Evolutionary conservation across 2,113 vertebrate species (phyloP), one percentile per base, ranked within the genome.

Genomic region (Muntiacus muntjak): DNA sequence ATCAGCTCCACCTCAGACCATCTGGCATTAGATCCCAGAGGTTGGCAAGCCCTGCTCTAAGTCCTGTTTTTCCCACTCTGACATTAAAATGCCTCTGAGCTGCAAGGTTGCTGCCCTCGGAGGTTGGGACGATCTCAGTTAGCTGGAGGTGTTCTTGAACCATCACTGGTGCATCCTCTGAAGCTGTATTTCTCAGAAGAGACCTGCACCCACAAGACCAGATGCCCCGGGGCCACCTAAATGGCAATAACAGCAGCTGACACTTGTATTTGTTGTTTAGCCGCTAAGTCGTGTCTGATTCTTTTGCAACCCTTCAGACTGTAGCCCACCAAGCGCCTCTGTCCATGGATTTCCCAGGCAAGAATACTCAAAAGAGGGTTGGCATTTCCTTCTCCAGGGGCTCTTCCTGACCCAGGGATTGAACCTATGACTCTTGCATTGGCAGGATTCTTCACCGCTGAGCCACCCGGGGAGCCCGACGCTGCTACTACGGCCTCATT

Each of bases 221-320:
- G n/a, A 96, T 28, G 13, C 30, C 45, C 81, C 6, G 52, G 19
- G 25, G 62, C 57, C 10, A 1, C 12, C 45, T 43, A 58, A 74
- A 45, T 10, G 60, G 23, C 47, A 52, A 19, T 7, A 23, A 23
- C 3, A 16, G 1, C 15, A 23, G 81, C 45, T 5, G 36, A 43
- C 71, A 14, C 23, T 14, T 40, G 23, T 4, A 1, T 26, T 14
- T 76, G 71, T 2, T 11, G 0, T 43, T 43, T 3, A 43, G 71
- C 14, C 0, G 1, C 23, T 14, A n/a, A 40, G 36, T 14, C 1
- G 1, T 7, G 12, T 23, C 71, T 0, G 36, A 76, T 11, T 76
- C 23, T 43, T 43, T 76, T 2, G 12, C 21, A 76, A 15, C 71
- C 71, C 71, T 76, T 76, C 3, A 0, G 40, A 76, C 71, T 40